Evolutionary conservation across 2,888 invertebrate species (phyloP), one percentile per base, ranked within the genome.

Genomic region (Drosophila antonietae): DNA sequence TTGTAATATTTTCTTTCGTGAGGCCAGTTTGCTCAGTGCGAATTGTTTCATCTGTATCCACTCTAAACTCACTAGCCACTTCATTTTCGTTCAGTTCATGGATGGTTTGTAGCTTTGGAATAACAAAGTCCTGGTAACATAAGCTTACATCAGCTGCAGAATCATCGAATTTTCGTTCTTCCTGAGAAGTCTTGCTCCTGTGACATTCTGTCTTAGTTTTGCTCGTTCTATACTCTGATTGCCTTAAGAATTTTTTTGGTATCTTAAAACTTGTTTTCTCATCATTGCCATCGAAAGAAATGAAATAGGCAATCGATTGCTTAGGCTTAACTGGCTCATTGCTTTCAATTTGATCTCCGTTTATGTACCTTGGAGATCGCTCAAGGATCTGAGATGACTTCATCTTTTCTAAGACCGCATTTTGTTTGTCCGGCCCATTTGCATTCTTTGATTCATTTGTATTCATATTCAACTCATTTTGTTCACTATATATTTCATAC

Each of bases 261-360:
- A 74, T 76, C 47, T 75, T 73, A 15, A 68, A 80, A n/a, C 41
- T 66, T 9, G 47, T 39, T 46, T 73, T 83, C 5, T 55, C 70
- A 57, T 77, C 73, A 5, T 71, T 75, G 1, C 70, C 63, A 53
- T 88, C 86, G 51, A 90, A 80, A 12, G 86, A 81, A 35, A 90
- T 78, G 39, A 75, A 89, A 61, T 83, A 91, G 1, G 91, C 55
- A 15, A 84, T 66, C 0, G 90, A 73, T 43, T 75, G 73, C 41
- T 83, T 85, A 4, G 44, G 66, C 4, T 69, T 76, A 10, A 67
- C 28, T 33, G 23, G 63, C 10, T 64, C 46, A 20, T 68, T 52
- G 12, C 44, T 56, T 28, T 68, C n/a, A 0, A 66, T 64, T 43
- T 81, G 66, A 20, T 78, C 66, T n/a, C 87, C 90, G 67, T 80